A percentile compares a stretch with the other conserved stretches of the same genome.
Evolutionary conservation across 2,888 invertebrate genomes (phyloP).

Genomic region (Dendrolimus houi): DNA sequence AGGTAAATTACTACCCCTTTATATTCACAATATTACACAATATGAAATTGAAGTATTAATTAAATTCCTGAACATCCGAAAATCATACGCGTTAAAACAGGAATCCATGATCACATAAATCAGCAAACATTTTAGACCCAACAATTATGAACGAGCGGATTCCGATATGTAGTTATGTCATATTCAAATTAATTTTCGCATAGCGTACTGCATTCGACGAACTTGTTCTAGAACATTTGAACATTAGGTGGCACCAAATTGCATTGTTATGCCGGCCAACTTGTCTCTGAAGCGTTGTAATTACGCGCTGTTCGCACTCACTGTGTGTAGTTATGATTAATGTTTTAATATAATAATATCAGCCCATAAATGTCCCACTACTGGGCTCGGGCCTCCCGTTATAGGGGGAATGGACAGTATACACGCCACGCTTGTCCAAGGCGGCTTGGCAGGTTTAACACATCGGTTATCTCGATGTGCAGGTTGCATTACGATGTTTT

Average conservation of each 20-base stretch:
- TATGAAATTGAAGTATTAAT: neutral
- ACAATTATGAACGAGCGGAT: conserved; percentile 21
- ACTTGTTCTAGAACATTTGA: conserved; percentile 28
- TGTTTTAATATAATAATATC: too few species aligned
- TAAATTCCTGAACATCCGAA: too few species aligned
- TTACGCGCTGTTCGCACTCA: conserved; percentile 18
- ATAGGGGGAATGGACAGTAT: too few species aligned
- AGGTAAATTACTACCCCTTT: too few species aligned
- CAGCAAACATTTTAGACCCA: conserved; percentile 15
- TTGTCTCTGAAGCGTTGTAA: conserved; percentile 9
- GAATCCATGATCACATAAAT: conserved; percentile 2
- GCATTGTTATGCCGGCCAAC: conserved; percentile 29
- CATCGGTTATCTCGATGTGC: too few species aligned
- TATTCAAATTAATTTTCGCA: conserved; percentile 21
- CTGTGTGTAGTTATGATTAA: too few species aligned
- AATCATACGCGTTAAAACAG: neutral
- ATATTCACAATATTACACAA: neutral
- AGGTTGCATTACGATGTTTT: too few species aligned
- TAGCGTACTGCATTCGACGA: conserved; percentile 15
- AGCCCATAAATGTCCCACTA: too few species aligned
- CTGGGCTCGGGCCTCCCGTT: too few species aligned
- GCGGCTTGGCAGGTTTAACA: too few species aligned
- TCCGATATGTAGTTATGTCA: conserved; percentile 22
- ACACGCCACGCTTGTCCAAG: too few species aligned
- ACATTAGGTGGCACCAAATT: conserved; percentile 38